These are phyloP conservation scores for Dallia pectoralis DNA, from an alignment of 2,797 vertebrate species.

Conservation along the genomic window DNA sequence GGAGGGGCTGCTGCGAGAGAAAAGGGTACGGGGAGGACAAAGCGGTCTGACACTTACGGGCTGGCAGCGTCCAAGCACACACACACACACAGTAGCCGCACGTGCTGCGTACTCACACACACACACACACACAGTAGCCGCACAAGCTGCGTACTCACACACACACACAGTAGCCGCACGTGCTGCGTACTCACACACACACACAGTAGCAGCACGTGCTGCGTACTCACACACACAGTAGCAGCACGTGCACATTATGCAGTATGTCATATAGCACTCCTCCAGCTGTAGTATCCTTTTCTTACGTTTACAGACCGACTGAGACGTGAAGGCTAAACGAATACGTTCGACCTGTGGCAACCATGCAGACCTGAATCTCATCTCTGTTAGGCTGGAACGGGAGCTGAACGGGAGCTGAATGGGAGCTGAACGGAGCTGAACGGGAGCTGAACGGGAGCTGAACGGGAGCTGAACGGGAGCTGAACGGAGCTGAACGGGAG, in stretches of 20 bases:
- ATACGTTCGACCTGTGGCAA: too few relatives aligned
- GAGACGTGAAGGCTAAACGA: background rate
- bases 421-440: too few relatives aligned
- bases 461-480: too few relatives aligned
- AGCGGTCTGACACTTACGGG: slow-evolving; percentile 15
- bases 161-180: background rate
- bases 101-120: background rate
- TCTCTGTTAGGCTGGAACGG: too few relatives aligned
- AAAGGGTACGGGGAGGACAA: background rate
- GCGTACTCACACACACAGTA: background rate
- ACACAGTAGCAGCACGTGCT: background rate
- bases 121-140: background rate
- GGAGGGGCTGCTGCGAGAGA: background rate
- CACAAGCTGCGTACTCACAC: background rate
- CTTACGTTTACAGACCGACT: background rate
- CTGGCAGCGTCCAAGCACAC: slow-evolving; percentile 1
- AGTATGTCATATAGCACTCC: background rate
- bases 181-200: background rate
- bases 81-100: background rate
- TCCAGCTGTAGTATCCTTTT: background rate
- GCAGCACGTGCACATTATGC: background rate
- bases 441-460: too few relatives aligned
- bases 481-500: too few relatives aligned
- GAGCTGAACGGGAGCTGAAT: too few relatives aligned
- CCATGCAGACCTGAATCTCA: too few relatives aligned